Evolutionary conservation across 2,113 vertebrate genomes (phyloP).

Genomic region (Percopsis transmontana): DNA sequence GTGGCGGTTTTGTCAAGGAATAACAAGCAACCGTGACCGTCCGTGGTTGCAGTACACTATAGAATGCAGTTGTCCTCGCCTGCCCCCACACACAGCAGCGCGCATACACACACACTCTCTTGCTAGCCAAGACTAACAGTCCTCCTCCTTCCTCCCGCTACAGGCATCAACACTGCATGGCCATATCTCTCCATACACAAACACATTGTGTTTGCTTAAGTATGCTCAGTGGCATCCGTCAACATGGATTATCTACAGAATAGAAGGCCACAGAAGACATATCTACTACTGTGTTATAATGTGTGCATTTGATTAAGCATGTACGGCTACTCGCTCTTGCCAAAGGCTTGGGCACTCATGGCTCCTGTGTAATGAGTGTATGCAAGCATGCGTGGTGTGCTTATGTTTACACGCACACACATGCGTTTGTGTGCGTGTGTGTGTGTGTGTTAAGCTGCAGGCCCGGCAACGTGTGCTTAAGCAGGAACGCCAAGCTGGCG

Average conservation of each 20-base stretch:
- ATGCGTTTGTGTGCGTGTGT: background rate
- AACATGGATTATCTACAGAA: background rate
- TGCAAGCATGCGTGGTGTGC: background rate
- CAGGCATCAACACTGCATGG: conserved; percentile 23
- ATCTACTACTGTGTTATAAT: background rate
- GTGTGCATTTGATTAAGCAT: background rate
- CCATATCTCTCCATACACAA: conserved; percentile 22
- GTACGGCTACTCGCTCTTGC: no score
- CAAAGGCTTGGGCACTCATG: background rate
- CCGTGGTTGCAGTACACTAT: conserved; percentile 37
- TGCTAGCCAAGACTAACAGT: conserved; percentile 45
- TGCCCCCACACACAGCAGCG: conserved; percentile 32
- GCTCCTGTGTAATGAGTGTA: background rate
- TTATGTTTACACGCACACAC: background rate
- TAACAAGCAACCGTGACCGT: conserved; percentile 39
- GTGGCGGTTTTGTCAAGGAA: conserved; percentile 44
- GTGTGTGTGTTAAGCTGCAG: background rate
- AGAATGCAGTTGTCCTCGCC: conserved; percentile 42
- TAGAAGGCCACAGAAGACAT: no score
- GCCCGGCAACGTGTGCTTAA: conserved; percentile 22
- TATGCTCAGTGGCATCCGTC: background rate
- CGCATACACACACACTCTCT: conserved; percentile 13
- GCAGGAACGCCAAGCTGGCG: conserved; percentile 25
- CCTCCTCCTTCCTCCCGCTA: conserved; percentile 35
- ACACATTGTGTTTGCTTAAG: background rate